Percentiles rank a stretch among this genome's conserved stretches.
Conservation (phyloP, 1,140 invertebrate species). For the Coelopa frigida region DNA sequence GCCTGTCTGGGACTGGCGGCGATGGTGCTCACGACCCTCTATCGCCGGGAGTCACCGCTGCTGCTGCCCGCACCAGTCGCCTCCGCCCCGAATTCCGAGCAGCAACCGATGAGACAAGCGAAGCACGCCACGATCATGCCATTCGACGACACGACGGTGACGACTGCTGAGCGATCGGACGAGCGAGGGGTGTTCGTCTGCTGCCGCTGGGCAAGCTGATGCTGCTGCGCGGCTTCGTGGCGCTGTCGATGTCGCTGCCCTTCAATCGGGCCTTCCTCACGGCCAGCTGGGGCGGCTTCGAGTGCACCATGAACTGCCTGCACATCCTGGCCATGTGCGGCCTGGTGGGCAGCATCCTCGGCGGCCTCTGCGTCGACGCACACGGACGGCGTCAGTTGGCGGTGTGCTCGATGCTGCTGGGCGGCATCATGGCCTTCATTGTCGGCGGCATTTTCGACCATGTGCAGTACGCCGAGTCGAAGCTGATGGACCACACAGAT, state of each 20-base stretch:
- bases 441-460: constrained; percentile 35
- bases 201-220: constrained; percentile 30
- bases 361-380: constrained; percentile 28
- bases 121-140: constrained; percentile 25
- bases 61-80: constrained; percentile 28
- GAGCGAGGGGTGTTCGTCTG: constrained; percentile 25
- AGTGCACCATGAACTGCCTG: constrained; percentile 36
- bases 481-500: constrained; percentile 29
- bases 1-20: constrained; percentile 24
- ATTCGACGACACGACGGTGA: too few species aligned
- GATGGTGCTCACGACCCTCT: constrained; percentile 23
- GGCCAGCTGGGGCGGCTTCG: constrained; percentile 32
- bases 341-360: constrained; percentile 24
- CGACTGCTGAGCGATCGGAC: too few species aligned
- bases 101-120: constrained; percentile 29
- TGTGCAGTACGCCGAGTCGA: constrained; percentile 20
- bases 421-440: constrained; percentile 33
- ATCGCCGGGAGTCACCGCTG: constrained; percentile 30
- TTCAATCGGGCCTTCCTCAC: constrained; percentile 33
- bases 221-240: constrained; percentile 28
- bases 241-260: constrained; percentile 27
- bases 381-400: constrained; percentile 31
- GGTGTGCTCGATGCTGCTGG: constrained; percentile 26
- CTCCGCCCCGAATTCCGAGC: too few species aligned
- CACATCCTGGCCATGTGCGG: constrained; percentile 33